Base-by-base conservation (phyloP, 2,888 invertebrate genomes). In the Cepaea hortensis region DNA sequence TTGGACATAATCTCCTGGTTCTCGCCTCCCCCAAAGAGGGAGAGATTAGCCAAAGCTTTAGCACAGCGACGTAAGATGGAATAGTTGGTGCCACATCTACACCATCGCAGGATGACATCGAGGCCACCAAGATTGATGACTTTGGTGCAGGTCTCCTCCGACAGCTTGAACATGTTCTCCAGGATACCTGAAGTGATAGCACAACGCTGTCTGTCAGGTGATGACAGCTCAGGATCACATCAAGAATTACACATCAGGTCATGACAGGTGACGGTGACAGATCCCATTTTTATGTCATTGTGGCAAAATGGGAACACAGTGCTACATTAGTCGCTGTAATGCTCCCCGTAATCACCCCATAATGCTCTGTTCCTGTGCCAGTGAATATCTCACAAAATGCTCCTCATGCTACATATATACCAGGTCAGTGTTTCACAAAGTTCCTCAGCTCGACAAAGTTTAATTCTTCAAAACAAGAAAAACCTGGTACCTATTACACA, bases 1-100 rank as follows among this genome's bases (percentile, higher is more conserved):
- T 87, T 87, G 90, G 99, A 98, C 99, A 99, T 99, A 0, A 97
- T 97, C 95, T 98, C 98, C 94, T 99, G 99, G 94, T 98, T 98
- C 93, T 99, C 98, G 3, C 98, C 97, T 3, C 98, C 99, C 88
- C 99, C 99, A 93, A 99, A 99, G 3, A 99, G 95, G 46, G 99
- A 98, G 3, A 99, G 95, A 95, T 99, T 99, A 0, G 99, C 99
- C 87, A 99, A 95, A 0, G 99, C 99, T 84, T 98, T 97, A 5
- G 99, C 99, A 94, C 99, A 99, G 94, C 99, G 99, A 87, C 99
- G 95, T 91, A 99, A 95, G 0, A 98, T 98, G 94, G 91, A 97
- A 2, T 98, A 96, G 93, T 99, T 98, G 92, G 97, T 97, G 93
- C 97, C 97, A 85, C 92, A 90, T 91, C 98, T 96, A 93, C 98